Evolutionary conservation across 2,888 invertebrate genomes (phyloP).

Genomic region (Fragum whitleyi): DNA sequence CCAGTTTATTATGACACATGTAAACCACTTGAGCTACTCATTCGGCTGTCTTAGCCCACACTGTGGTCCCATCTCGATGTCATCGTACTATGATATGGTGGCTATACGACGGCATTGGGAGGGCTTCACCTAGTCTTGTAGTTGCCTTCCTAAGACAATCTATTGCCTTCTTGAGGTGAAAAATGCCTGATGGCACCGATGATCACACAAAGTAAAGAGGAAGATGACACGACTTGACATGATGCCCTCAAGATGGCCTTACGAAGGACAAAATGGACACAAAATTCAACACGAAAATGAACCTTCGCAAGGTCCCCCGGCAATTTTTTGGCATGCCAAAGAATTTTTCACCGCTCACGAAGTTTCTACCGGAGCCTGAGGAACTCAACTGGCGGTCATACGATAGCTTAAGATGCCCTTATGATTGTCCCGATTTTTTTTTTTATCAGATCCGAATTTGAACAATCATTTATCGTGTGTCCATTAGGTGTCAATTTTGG

Average conservation of each 20-base stretch:
- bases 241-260: constrained; percentile 47
- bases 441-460: no score
- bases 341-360: constrained; percentile 49
- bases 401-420: constrained; percentile 41
- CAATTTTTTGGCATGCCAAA: constrained; percentile 45
- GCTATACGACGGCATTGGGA: no score
- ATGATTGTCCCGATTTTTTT: constrained; percentile 43
- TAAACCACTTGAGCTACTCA: no score
- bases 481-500: constrained; percentile 39
- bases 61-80: no score
- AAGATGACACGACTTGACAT: constrained; percentile 50
- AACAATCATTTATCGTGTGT: constrained; percentile 32
- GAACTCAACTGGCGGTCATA: constrained; percentile 41
- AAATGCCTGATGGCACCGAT: constrained; percentile 29
- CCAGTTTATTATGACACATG: no score
- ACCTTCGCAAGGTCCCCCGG: constrained; percentile 30
- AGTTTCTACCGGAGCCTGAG: constrained; percentile 49
- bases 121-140: no score
- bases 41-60: no score
- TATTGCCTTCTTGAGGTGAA: constrained; percentile 28
- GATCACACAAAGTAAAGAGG: constrained; percentile 44
- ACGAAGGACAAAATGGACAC: constrained; percentile 40
- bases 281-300: constrained; percentile 46
- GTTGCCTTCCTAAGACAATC: no score
- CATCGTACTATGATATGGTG: no score